phyloP scores from a whole-genome alignment of 2,888 invertebrate genomes.

The Ligdia adustata region DNA sequence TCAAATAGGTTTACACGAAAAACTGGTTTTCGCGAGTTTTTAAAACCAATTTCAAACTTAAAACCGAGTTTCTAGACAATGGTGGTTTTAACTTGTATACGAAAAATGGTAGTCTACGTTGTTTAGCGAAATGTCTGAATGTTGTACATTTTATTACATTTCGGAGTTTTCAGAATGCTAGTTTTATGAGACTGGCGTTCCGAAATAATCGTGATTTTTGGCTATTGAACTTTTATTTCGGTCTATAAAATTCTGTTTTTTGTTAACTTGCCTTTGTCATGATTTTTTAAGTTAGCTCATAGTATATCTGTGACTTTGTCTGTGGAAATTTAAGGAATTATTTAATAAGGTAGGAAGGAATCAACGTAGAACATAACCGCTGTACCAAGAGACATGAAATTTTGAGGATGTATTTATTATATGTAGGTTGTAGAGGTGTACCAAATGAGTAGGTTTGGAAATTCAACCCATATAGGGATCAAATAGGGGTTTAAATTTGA shows the following conservation, averaged over 20 bases:
- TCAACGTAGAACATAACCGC: no score
- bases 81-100: slow-evolving; percentile 19
- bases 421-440: no score
- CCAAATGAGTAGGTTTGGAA: no score
- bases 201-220: slow-evolving; percentile 17
- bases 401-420: no score
- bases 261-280: no score
- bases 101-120: slow-evolving; percentile 7
- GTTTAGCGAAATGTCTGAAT: neutral
- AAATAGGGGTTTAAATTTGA: no score
- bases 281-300: no score
- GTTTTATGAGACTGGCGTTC: slow-evolving; percentile 4
- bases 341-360: no score
- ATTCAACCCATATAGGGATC: no score
- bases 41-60: slow-evolving; percentile 36
- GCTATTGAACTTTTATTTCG: slow-evolving; percentile 9
- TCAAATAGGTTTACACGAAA: slow-evolving; percentile 36
- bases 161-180: slow-evolving; percentile 1
- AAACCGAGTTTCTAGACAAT: slow-evolving; percentile 30
- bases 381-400: no score
- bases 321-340: no score
- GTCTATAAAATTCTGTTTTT: neutral
- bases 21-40: slow-evolving; percentile 33
- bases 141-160: slow-evolving; percentile 1
- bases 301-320: no score